These are phyloP conservation scores for Cephalopterus ornatus DNA, from an alignment of 2,113 vertebrate genomes.

Conservation along the genomic window DNA sequence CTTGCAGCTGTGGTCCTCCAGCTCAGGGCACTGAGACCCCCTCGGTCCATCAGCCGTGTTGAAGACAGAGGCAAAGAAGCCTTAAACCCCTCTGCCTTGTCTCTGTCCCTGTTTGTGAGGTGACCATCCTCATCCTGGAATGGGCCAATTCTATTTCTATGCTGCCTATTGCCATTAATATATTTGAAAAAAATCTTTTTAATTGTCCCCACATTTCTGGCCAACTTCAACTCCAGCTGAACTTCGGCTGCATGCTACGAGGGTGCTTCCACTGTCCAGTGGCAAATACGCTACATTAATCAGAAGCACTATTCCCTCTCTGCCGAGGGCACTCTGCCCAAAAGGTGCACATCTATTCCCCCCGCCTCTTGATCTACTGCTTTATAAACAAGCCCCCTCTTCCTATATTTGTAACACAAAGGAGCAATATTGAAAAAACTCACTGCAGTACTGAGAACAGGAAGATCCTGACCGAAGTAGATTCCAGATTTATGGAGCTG, in stretches of 20 bases:
- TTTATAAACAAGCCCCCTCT: neutral
- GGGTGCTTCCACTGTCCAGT: neutral
- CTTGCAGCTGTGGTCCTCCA: neutral
- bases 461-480: neutral
- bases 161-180: neutral
- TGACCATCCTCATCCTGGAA: neutral
- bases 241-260: neutral
- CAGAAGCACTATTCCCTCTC: neutral
- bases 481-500: neutral
- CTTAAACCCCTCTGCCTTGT: neutral
- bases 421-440: neutral
- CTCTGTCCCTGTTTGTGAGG: neutral
- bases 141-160: neutral
- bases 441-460: neutral
- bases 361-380: neutral
- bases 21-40: neutral
- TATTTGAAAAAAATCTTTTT: neutral
- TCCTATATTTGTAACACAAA: neutral
- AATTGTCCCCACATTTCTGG: neutral
- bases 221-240: neutral
- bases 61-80: neutral
- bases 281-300: rapidly evolving
- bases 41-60: neutral
- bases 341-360: neutral
- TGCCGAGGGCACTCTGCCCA: neutral